Evolutionary conservation across 2,113 vertebrate species (phyloP).

Genomic region (Laticauda laticaudata): DNA sequence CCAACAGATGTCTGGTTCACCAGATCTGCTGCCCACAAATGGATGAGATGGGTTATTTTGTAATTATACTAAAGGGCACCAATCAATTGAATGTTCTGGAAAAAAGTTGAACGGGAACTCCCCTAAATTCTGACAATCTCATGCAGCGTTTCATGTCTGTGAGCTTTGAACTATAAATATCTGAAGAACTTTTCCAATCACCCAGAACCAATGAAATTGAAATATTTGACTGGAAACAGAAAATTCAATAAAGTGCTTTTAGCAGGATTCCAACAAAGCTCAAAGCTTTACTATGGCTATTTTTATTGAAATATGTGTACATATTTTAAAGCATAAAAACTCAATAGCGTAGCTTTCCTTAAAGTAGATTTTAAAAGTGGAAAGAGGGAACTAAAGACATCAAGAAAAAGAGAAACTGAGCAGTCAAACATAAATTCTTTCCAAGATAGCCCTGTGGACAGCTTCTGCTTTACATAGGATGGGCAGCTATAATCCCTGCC

Average conservation of each 20-base stretch:
- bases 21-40: neutral
- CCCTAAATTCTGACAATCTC: neutral
- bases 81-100: neutral
- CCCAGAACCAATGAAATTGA: neutral
- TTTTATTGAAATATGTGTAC: neutral
- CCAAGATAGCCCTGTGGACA: neutral
- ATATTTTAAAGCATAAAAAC: neutral
- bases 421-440: neutral
- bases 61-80: neutral
- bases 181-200: neutral
- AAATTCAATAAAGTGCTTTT: slow-evolving; percentile 10
- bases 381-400: neutral
- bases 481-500: neutral
- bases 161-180: neutral
- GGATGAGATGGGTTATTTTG: neutral
- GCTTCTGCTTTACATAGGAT: neutral
- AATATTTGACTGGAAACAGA: neutral
- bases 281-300: neutral
- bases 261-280: neutral
- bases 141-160: neutral
- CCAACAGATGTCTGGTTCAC: neutral
- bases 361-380: neutral
- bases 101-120: neutral
- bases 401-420: neutral
- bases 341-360: neutral